Percentiles rank a stretch among this genome's conserved stretches.
These are phyloP conservation scores for Atherinomorus stipes DNA, from an alignment of 2,113 vertebrate species.

Conservation along the genomic window DNA sequence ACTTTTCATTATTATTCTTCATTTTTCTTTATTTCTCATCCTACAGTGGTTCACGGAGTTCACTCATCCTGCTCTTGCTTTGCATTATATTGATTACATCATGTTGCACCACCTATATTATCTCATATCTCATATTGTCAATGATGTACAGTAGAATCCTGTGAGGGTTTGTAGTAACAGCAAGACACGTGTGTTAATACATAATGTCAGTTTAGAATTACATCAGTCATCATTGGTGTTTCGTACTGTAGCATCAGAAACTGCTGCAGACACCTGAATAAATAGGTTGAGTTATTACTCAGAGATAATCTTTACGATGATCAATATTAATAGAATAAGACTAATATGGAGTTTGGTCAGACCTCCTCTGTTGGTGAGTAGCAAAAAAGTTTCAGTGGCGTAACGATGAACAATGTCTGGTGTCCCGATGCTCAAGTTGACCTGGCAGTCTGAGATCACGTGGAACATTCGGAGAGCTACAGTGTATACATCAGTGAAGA, in stretches of 20 bases:
- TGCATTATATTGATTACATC: constrained; percentile 6
- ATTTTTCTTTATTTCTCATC: constrained; percentile 18
- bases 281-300: neutral
- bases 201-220: constrained; percentile 31
- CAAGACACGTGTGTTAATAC: neutral
- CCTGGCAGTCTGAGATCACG: constrained; percentile 8
- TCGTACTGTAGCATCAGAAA: constrained; percentile 14
- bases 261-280: neutral
- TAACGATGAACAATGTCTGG: constrained; percentile 3
- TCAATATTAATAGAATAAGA: neutral
- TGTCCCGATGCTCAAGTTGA: constrained; percentile 21
- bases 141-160: neutral
- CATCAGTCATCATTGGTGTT: constrained; percentile 13
- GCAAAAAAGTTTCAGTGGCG: neutral
- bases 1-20: constrained; percentile 13
- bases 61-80: constrained; percentile 3
- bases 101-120: constrained; percentile 19
- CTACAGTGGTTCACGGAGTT: constrained; percentile 1
- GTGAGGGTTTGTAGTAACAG: neutral
- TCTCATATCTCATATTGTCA: neutral
- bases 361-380: neutral
- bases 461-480: neutral
- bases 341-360: neutral
- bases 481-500: constrained; percentile 10
- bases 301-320: neutral